Percentiles rank a stretch among this genome's conserved stretches.
Conservation (phyloP, 2,888 invertebrate genomes). For the Pristionchus japonicus region DNA sequence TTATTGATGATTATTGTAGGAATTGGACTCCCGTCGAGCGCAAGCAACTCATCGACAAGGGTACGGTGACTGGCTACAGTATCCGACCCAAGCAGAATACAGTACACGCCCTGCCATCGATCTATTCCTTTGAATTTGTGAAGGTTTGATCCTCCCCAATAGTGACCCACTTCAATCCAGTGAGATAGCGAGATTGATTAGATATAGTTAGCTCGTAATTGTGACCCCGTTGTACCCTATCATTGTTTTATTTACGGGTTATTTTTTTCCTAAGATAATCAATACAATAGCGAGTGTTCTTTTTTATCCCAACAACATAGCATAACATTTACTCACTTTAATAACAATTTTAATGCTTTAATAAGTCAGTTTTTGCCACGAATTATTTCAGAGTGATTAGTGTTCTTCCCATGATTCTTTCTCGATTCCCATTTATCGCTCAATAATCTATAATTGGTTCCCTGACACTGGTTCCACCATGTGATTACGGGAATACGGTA, state of each 20-base stretch:
- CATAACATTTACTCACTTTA: constrained; percentile 28
- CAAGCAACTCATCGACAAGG: constrained; percentile 38
- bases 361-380: neutral
- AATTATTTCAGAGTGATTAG: neutral
- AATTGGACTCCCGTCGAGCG: constrained; percentile 24
- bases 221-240: neutral
- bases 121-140: neutral
- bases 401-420: neutral
- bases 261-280: constrained; percentile 6
- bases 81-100: constrained; percentile 3
- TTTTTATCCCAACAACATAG: neutral
- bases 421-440: constrained; percentile 1
- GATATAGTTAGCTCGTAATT: constrained; percentile 28
- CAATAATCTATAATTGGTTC: constrained; percentile 23
- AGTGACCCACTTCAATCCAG: neutral
- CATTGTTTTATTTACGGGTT: constrained; percentile 24
- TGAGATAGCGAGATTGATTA: constrained; percentile 20
- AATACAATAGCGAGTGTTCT: neutral
- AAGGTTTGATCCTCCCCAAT: neutral
- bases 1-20: neutral
- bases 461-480: constrained; percentile 36
- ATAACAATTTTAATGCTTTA: neutral
- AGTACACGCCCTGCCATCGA: constrained; percentile 27
- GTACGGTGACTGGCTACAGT: constrained; percentile 24
- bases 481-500: constrained; percentile 44